Base-by-base conservation (phyloP, 1,140 invertebrate genomes). In the Diorhabda sublineata region DNA sequence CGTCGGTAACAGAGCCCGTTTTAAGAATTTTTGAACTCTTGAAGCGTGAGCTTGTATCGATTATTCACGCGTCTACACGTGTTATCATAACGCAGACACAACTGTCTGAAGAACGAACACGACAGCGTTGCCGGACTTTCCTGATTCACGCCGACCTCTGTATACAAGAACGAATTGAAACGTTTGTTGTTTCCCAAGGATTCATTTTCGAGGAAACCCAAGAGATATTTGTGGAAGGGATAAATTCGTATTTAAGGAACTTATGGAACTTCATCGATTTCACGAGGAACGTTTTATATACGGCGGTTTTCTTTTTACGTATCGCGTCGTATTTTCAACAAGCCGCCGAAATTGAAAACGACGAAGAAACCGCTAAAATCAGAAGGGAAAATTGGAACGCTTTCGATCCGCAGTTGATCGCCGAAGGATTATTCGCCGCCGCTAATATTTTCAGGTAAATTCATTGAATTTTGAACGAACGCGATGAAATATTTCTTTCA, bases 241-340 rank as follows among this genome's bases (percentile, higher is more conserved):
- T 97, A 44, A 86, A 87, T 26, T 88, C 88, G 0, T 98, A 98
- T 79, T 84, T 96, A 7, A 84, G 90, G 3, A 94, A 98, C 79
- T 90, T 97, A 87, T 98, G 96, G 96, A 98, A 98, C 80, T 94
- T 95, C 78, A 93, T 98, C 69, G 96, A 98, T 83, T 96, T 97
- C 76, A 90, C 92, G 2, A 88, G 94, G 59, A 97, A 97, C 80
- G 88, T 87, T 2, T 83, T 97, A 0, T 98, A 97, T 79, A 85
- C 93, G 26, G 85, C 87, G 3, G 95, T 94, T 5, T 88, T 90
- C 5, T 80, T 92, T 43, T 83, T 97, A 8, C 83, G 95, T 74
- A 76, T 87, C 26, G 89, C 91, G 3, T 93, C 95, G 2, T 94
- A 91, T 75, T 79, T 92, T 60, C 89, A 92, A 72, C 92, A 94